These are phyloP conservation scores for Actinernus sp. DNA, from an alignment of 92 coral and sea anemone genomes.

Conservation along the genomic window DNA sequence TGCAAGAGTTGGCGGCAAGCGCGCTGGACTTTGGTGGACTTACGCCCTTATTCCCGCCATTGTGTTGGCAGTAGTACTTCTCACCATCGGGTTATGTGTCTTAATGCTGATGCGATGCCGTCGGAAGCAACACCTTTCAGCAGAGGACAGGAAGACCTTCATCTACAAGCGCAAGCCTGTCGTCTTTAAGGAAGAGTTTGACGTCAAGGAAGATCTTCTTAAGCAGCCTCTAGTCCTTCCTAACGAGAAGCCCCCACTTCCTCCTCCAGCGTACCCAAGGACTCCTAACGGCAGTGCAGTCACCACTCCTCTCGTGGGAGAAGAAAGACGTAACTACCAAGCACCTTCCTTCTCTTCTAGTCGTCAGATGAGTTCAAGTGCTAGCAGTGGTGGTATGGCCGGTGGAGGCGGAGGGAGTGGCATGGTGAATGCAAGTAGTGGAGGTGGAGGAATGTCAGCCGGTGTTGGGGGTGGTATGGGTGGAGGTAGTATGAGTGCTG, in stretches of 20 bases:
- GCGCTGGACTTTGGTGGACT: slow-evolving; percentile 95
- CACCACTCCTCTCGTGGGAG: slow-evolving; percentile 69
- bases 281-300: slow-evolving; percentile 85
- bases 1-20: slow-evolving; percentile 46
- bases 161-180: slow-evolving; percentile 95
- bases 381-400: slow-evolving; percentile 37
- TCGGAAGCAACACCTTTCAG: slow-evolving; percentile 69
- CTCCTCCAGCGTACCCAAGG: slow-evolving; percentile 93
- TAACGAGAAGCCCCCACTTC: slow-evolving; percentile 96
- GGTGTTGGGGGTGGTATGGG: slow-evolving; percentile 12
- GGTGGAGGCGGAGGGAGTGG: slow-evolving; percentile 38
- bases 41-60: slow-evolving; percentile 94
- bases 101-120: slow-evolving; percentile 82
- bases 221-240: slow-evolving; percentile 92
- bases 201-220: slow-evolving; percentile 83
- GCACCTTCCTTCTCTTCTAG: slow-evolving; percentile 79
- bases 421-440: slow-evolving; percentile 11
- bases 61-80: slow-evolving; percentile 84
- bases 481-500: slow-evolving; percentile 22
- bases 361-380: slow-evolving; percentile 51
- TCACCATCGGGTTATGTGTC: slow-evolving; percentile 84
- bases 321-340: slow-evolving; percentile 75
- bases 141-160: slow-evolving; percentile 83
- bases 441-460: slow-evolving; percentile 29
- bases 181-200: slow-evolving; percentile 95